These are phyloP conservation scores for Prosopocoilus inquinatus DNA, from an alignment of 2,888 invertebrate genomes.

Conservation along the genomic window DNA sequence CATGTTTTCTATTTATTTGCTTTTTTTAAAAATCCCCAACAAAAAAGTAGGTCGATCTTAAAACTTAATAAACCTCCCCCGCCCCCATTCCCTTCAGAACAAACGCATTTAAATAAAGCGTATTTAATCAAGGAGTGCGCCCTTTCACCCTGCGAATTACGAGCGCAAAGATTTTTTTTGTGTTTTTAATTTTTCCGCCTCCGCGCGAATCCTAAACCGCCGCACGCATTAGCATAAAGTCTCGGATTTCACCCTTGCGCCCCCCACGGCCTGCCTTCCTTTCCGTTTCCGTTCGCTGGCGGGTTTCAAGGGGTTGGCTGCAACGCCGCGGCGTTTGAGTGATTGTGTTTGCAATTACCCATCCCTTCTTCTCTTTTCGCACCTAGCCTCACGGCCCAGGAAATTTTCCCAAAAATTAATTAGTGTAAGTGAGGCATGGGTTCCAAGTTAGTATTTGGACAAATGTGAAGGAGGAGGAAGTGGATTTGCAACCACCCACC, in stretches of 20 bases:
- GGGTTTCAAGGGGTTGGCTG: constrained; percentile 21
- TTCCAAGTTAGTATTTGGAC: too few relatives aligned
- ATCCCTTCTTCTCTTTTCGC: constrained; percentile 7
- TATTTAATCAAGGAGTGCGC: too few relatives aligned
- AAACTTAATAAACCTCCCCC: too few relatives aligned
- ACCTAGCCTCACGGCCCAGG: constrained; percentile 10
- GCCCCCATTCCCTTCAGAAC: too few relatives aligned
- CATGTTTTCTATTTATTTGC: too few relatives aligned
- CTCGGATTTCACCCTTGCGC: constrained; percentile 24
- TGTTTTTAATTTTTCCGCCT: too few relatives aligned
- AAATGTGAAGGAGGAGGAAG: constrained; percentile 13
- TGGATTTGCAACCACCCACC: constrained; percentile 21
- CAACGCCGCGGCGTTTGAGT: constrained; percentile 14
- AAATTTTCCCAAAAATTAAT: constrained; percentile 9
- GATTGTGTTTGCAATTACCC: constrained; percentile 24
- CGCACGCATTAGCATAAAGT: constrained; percentile 16
- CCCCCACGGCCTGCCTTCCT: constrained; percentile 21
- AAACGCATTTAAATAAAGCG: too few relatives aligned
- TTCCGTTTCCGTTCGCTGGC: constrained; percentile 23
- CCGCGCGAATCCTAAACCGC: neutral
- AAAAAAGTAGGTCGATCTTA: too few relatives aligned
- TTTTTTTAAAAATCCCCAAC: too few relatives aligned
- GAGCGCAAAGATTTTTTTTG: too few relatives aligned
- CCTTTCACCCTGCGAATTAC: too few relatives aligned
- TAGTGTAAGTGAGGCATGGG: too few relatives aligned